These are phyloP conservation scores for Scolanthus callimorphus DNA, from an alignment of 92 coral and sea anemone genomes.

Conservation along the genomic window DNA sequence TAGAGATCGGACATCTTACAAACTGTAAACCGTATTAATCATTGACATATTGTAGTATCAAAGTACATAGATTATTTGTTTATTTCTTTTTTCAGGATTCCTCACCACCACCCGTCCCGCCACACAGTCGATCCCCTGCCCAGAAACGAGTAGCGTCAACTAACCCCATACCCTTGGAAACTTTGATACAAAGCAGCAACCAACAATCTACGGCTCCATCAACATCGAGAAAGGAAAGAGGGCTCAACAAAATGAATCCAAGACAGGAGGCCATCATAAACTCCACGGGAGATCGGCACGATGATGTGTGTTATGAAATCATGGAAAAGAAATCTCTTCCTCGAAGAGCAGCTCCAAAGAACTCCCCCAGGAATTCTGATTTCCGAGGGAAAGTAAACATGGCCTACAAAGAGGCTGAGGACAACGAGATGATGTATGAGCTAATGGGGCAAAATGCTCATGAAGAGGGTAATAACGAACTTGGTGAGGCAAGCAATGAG, in stretches of 20 bases:
- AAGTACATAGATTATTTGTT: no score
- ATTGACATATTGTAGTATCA: no score
- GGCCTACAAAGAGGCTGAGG: background rate
- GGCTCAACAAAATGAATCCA: background rate
- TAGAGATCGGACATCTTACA: no score
- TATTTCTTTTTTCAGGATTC: background rate
- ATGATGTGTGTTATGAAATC: background rate
- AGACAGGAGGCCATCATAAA: background rate
- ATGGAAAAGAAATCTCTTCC: constrained; percentile 3
- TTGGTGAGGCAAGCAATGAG: background rate
- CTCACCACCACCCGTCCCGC: constrained; percentile 1
- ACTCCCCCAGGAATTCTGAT: background rate
- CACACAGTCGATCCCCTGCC: no score
- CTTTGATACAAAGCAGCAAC: no score
- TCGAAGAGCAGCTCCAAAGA: background rate
- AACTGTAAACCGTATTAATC: no score
- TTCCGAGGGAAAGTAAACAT: background rate
- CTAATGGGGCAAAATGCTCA: background rate
- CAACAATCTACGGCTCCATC: no score
- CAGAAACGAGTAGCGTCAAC: no score
- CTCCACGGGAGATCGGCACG: no score
- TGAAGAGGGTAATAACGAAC: background rate
- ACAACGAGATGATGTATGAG: background rate
- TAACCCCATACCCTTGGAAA: no score
- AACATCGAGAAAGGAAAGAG: no score